Percentiles rank a stretch among this genome's conserved stretches.
Conservation (phyloP, 2,888 invertebrate genomes). For the Oxyteleia sp. region DNA sequence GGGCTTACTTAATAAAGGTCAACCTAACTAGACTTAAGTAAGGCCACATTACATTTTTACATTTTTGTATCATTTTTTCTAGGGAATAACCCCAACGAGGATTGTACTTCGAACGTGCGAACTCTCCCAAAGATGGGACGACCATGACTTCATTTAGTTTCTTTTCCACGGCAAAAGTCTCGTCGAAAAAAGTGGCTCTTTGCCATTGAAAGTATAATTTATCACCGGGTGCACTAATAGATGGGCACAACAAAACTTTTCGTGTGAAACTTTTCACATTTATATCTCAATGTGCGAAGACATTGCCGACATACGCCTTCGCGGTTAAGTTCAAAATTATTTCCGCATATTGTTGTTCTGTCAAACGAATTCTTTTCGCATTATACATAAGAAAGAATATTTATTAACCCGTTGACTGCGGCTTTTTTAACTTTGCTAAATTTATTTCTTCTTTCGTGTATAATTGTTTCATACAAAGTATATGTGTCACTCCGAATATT, state of each 20-base stretch:
- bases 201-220: conserved; percentile 49
- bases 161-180: conserved; percentile 13
- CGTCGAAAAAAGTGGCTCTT: conserved; percentile 36
- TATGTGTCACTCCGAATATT: too few relatives aligned
- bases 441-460: too few relatives aligned
- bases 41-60: too few relatives aligned
- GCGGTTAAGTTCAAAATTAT: conserved; percentile 26
- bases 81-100: not conserved
- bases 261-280: conserved; percentile 66
- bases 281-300: conserved; percentile 57
- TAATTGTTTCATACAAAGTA: too few relatives aligned
- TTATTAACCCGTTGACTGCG: too few relatives aligned
- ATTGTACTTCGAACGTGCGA: not conserved
- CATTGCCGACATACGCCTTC: conserved; percentile 32
- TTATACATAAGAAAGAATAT: conserved; percentile 21
- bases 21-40: too few relatives aligned
- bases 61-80: too few relatives aligned
- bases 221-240: conserved; percentile 52
- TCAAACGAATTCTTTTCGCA: conserved; percentile 26
- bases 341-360: conserved; percentile 47
- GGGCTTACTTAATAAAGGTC: too few relatives aligned
- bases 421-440: not conserved
- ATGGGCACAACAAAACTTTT: conserved; percentile 64
- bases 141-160: conserved; percentile 29
- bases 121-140: conserved; percentile 13